phyloP scores from a whole-genome alignment of 2,888 invertebrate species.

The Tachina lurida region DNA sequence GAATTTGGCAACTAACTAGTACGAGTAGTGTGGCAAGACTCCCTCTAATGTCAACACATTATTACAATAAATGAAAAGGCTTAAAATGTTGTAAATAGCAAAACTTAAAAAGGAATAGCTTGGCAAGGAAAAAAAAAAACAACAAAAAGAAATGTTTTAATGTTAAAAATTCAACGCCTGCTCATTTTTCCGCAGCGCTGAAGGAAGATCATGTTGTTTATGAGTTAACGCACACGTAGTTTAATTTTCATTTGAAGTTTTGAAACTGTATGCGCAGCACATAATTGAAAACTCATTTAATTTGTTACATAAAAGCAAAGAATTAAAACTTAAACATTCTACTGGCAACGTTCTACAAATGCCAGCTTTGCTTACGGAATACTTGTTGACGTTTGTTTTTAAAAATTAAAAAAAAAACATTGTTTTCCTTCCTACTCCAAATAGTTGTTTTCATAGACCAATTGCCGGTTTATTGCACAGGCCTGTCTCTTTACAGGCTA shows the following conservation, averaged over 20 bases:
- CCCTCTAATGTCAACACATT: slow-evolving; percentile 59
- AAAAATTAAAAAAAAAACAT: not conserved
- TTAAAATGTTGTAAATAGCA: slow-evolving; percentile 28
- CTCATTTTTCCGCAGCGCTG: slow-evolving; percentile 22
- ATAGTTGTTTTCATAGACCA: slow-evolving; percentile 60
- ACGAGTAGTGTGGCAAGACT: slow-evolving; percentile 39
- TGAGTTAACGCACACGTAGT: slow-evolving; percentile 45
- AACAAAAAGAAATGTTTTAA: slow-evolving; percentile 17
- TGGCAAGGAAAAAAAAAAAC: slow-evolving; percentile 1
- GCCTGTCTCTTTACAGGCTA: slow-evolving; percentile 69
- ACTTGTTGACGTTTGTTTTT: slow-evolving; percentile 53
- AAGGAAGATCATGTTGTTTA: slow-evolving; percentile 34
- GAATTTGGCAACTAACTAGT: slow-evolving; percentile 58
- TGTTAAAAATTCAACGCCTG: slow-evolving; percentile 54
- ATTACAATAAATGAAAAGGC: slow-evolving; percentile 49
- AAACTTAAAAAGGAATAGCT: slow-evolving; percentile 17
- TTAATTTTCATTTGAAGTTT: slow-evolving; percentile 46
- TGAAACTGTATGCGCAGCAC: not conserved
- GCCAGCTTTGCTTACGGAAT: slow-evolving; percentile 23
- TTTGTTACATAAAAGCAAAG: slow-evolving; percentile 51
- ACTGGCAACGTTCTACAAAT: slow-evolving; percentile 19
- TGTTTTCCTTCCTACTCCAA: not conserved
- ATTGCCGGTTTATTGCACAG: slow-evolving; percentile 65
- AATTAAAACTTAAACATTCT: slow-evolving; percentile 32
- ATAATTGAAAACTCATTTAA: slow-evolving; percentile 66